phyloP scores from a whole-genome alignment of 2,797 vertebrate species.

The Brotogeris chrysoptera region DNA sequence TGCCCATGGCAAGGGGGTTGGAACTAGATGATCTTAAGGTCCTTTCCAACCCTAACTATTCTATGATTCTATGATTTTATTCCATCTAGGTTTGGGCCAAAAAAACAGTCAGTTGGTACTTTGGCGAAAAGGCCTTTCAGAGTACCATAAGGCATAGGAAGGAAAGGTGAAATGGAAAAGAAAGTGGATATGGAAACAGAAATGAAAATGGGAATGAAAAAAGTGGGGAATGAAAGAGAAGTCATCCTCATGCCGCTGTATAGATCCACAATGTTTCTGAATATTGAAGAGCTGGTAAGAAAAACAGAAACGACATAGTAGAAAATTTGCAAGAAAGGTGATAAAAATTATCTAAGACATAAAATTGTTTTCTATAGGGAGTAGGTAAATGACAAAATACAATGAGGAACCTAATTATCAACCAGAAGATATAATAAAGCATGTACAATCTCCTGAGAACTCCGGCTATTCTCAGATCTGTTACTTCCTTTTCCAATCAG shows the following conservation, averaged over 20 bases:
- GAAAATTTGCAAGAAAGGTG: neutral
- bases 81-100: neutral
- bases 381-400: neutral
- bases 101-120: accelerated
- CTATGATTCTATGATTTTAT: too few species aligned
- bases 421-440: neutral
- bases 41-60: too few species aligned
- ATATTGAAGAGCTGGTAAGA: neutral
- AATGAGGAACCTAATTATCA: neutral
- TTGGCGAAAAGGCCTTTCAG: neutral
- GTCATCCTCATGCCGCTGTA: neutral
- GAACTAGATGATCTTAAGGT: too few species aligned
- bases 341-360: neutral
- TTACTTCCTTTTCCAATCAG: neutral
- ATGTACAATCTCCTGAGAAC: neutral
- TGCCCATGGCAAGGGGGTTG: too few species aligned
- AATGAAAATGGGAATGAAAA: neutral
- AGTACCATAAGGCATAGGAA: neutral
- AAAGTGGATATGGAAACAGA: neutral
- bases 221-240: neutral
- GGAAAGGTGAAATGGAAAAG: neutral
- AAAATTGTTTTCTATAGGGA: neutral
- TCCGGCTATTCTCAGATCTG: neutral
- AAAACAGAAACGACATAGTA: neutral
- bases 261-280: neutral